These are phyloP conservation scores for Arrhamphus sclerolepis DNA, from an alignment of 2,797 vertebrate species.

Conservation along the genomic window DNA sequence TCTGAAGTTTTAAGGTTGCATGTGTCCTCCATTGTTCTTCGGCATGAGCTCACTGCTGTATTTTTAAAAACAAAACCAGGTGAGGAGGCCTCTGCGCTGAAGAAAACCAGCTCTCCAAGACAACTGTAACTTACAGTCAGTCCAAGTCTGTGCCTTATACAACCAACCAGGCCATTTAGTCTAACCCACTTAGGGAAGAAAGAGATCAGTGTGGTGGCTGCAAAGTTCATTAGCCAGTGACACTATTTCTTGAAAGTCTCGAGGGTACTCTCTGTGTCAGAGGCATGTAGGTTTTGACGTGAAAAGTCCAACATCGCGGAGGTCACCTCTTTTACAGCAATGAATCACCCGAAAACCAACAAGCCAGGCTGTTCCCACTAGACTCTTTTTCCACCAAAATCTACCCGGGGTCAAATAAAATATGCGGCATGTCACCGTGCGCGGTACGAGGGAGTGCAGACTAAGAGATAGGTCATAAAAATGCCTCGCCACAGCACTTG, in stretches of 20 bases:
- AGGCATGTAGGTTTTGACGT: conserved; percentile 31
- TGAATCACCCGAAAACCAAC: conserved; percentile 64
- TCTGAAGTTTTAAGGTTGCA: conserved; percentile 19
- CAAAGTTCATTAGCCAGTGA: conserved; percentile 64
- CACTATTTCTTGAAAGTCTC: conserved; percentile 56
- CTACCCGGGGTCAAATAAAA: conserved; percentile 48
- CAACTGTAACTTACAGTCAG: conserved; percentile 9
- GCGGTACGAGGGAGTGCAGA: conserved; percentile 29
- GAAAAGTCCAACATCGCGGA: conserved; percentile 46
- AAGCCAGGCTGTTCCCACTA: conserved; percentile 43
- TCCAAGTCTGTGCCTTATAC: conserved; percentile 19
- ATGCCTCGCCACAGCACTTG: conserved; percentile 36
- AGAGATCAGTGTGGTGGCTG: conserved; percentile 57
- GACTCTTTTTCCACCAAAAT: conserved; percentile 51
- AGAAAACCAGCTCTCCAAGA: conserved; percentile 22
- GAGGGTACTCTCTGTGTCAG: conserved; percentile 31
- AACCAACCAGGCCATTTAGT: conserved; percentile 48
- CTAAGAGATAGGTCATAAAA: conserved; percentile 62
- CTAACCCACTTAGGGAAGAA: conserved; percentile 56
- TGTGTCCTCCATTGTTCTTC: conserved; percentile 27
- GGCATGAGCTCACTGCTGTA: conserved; percentile 19
- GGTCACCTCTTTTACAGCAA: conserved; percentile 51
- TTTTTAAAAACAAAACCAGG: conserved; percentile 40
- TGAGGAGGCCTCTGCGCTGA: conserved; percentile 12
- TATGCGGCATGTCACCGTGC: conserved; percentile 40